Base-by-base conservation (phyloP, 1,140 invertebrate genomes). In the Saccostrea echinata region DNA sequence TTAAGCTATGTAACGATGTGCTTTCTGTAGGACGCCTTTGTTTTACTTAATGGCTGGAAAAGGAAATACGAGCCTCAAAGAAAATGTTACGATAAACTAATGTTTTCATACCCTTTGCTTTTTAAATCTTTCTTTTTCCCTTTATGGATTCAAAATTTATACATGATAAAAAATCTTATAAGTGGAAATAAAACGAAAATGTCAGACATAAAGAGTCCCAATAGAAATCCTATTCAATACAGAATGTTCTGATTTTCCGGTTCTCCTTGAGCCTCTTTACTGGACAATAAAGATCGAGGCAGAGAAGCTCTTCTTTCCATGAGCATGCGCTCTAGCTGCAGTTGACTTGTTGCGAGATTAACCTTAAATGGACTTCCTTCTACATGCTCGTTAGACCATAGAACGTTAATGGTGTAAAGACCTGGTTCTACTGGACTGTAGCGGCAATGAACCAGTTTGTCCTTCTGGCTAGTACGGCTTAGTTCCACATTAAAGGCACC, bases 361-460 rank as follows among this genome's bases (percentile, higher is more conserved):
- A 84, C 53, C 30, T 61, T 84, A 24, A 57, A 94, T 6, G 93
- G 93, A 84, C 92, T 93, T 13, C 91, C 90, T 0, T 86, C 85
- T 9, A 94, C 98, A 91, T 99, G 97, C 92, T 98, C 97, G 43
- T 98, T 98, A 33, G 98, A 98, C 99, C 98, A 99, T 94, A 98
- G 97, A 1, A 99, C 98, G 94, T 99, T 98, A 0, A 99, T 97
- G 76, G 98, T 96, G 94, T 99, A 99, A 95, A 99, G 98, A 21
- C 99, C 99, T n/a, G 98, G 98, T 95, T 99, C 98, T 24, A 98
- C 98, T 84, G 99, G 99, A 95, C 99, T 98, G 91, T 96, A 97
- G 95, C 98, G 98, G 96, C 99, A 99, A 30, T 99, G 96, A 93
- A 99, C 99, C 52, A 98, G 98, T 88, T 98, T 96, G 94, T 99